Base-by-base conservation (phyloP, 2,888 invertebrate genomes). In the Diaphora mendica region DNA sequence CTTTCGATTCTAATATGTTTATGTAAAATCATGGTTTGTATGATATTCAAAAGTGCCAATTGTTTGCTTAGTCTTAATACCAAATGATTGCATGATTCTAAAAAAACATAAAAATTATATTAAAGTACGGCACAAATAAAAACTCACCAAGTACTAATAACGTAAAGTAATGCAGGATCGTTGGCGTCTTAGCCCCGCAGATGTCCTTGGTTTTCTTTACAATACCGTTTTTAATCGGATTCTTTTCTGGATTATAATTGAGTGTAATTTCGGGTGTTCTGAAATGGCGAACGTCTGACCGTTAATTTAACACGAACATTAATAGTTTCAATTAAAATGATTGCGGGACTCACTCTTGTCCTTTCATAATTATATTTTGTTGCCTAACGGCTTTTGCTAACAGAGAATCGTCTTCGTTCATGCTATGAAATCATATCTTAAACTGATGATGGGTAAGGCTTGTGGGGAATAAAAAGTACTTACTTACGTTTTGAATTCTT, bases 401-500 rank as follows among this genome's bases (percentile, higher is more conserved):
- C 80, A 94, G 89, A 86, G 83, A 87, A 79, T 91, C 89, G 85
- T 90, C 88, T 90, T 93, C 93, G 86, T 87, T 91, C 94, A 94
- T 94, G 83, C 70, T 83, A 79, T 77, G 74, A 78, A 77, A 77
- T 74, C 70, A 79, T 76, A 79, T 74, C 30, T 59, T n/a, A 39
- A 51, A 68, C 72, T 79, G 82, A 51, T 68, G 77, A 76, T 79
- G 79, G 82, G 77, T 74, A 76, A 79, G 80, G 79, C 79, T 81
- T 75, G 76, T 76, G 69, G 68, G 68, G 64, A 79, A 75, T 81
- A 77, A 81, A 80, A 78, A 78, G 78, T 90, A 91, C 90, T 91
- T 88, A 93, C 92, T 92, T 89, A 93, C 93, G 89, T 91, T 91
- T 91, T 90, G 80, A 87, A 86, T 86, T 91, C 90, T 80, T 90